A percentile compares a stretch with the other conserved stretches of the same genome.
phyloP scores from a whole-genome alignment of 2,113 vertebrate genomes.

The Phaethon lepturus region DNA sequence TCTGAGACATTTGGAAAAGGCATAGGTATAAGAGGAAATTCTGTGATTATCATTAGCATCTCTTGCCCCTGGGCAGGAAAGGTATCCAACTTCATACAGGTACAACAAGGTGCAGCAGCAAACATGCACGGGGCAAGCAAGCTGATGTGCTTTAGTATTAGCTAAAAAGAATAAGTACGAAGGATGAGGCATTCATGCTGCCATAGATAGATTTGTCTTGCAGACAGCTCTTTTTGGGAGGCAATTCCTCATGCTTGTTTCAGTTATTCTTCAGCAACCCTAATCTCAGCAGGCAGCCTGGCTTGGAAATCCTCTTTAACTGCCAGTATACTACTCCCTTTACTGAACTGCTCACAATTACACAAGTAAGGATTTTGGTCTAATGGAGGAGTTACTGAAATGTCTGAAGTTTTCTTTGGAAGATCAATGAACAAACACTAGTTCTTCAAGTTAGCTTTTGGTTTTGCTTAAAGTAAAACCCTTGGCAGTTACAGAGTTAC shows the following conservation, averaged over 20 bases:
- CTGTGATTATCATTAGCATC: background rate
- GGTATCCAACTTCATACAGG: background rate
- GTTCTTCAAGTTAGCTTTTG: background rate
- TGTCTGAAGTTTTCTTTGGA: background rate
- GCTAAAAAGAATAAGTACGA: background rate
- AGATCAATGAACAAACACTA: background rate
- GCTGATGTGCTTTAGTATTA: background rate
- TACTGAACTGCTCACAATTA: background rate
- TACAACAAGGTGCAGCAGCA: background rate
- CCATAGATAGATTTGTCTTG: fast-evolving
- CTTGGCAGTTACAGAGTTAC: background rate
- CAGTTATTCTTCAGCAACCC: background rate
- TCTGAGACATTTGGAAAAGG: background rate
- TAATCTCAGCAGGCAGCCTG: background rate
- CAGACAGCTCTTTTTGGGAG: background rate
- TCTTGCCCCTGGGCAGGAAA: background rate
- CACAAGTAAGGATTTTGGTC: background rate
- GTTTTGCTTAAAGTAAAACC: background rate
- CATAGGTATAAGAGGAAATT: background rate
- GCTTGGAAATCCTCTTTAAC: background rate
- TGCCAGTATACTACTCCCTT: background rate
- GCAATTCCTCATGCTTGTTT: background rate
- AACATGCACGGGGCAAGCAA: background rate
- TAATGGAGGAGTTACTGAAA: background rate
- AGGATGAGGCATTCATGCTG: background rate